Evolutionary conservation across 2,797 vertebrate species (phyloP), one percentile per base, ranked within the genome.

Genomic region (Sebastes cheni): DNA sequence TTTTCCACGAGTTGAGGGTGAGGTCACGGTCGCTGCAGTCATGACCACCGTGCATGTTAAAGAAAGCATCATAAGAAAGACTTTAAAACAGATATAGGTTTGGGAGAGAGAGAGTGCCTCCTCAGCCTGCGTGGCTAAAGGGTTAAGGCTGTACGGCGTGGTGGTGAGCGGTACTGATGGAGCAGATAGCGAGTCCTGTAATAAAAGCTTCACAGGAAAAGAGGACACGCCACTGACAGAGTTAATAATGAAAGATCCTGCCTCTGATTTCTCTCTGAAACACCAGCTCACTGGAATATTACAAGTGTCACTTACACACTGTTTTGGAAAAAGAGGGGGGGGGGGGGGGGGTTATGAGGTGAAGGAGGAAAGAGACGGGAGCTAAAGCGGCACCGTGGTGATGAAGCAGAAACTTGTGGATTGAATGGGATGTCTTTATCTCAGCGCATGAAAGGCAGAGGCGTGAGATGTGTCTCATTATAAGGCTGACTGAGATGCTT

Each of bases 221-320:
- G 93, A 94, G 94, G 94, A 95, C 94, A 93, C 86, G 83, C 93
- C 92, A 92, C 92, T 95, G 94, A 96, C 95, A 94, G 94, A 95
- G 95, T 97, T 96, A 96, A 96, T 97, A 96, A 97, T 96, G 95
- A 96, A 97, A 96, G 95, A 96, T 96, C 93, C 93, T 91, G 90
- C 91, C 86, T 95, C 93, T 95, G 96, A 96, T 96, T 95, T 94
- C 93, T 90, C 75, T 87, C 91, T 95, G 94, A 94, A 95, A 95
- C 94, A 93, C 84, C 95, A 96, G 93, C 90, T 36, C 87, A 81
- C 93, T 92, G 93, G 94, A 95, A 96, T 96, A 96, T 96, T 96
- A 96, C 95, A 95, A 95, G 95, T 96, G 95, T 96, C 95, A 96
- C 93, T 96, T 96, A 96, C 93, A 93, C 84, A 73, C 86, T 89